Percentiles rank a stretch among this genome's conserved stretches.
phyloP scores from a whole-genome alignment of 2,888 invertebrate species.

The Oscheius onirici region DNA sequence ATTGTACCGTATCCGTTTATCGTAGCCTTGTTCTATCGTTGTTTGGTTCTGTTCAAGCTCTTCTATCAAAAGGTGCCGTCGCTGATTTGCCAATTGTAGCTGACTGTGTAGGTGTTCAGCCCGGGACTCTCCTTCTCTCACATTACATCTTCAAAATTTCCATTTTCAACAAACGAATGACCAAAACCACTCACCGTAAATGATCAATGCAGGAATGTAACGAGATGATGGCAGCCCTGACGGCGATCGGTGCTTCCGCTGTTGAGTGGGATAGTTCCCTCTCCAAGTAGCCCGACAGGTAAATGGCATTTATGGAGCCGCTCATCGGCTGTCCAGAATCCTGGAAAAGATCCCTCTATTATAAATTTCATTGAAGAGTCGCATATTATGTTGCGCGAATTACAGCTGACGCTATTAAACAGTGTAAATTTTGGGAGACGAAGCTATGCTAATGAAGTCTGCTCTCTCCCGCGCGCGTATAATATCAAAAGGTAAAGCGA shows the following conservation, averaged over 20 bases:
- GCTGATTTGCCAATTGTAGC: conserved; percentile 57
- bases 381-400: conserved; percentile 13
- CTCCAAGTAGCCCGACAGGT: conserved; percentile 55
- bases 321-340: conserved; percentile 46
- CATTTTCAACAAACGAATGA: background rate
- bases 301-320: conserved; percentile 48
- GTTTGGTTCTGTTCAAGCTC: conserved; percentile 59
- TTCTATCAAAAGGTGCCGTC: conserved; percentile 57
- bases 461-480: background rate
- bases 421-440: conserved; percentile 7
- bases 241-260: conserved; percentile 47
- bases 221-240: conserved; percentile 54
- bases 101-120: conserved; percentile 58
- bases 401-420: conserved; percentile 21
- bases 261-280: conserved; percentile 46
- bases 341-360: too few relatives aligned
- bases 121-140: conserved; percentile 30
- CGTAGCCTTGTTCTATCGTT: conserved; percentile 58
- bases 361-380: background rate
- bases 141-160: conserved; percentile 18
- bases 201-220: conserved; percentile 54
- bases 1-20: conserved; percentile 43
- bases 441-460: background rate
- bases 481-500: background rate
- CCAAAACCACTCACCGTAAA: conserved; percentile 40